phyloP scores from a whole-genome alignment of 2,888 invertebrate species.

The Cheilosia variabilis region DNA sequence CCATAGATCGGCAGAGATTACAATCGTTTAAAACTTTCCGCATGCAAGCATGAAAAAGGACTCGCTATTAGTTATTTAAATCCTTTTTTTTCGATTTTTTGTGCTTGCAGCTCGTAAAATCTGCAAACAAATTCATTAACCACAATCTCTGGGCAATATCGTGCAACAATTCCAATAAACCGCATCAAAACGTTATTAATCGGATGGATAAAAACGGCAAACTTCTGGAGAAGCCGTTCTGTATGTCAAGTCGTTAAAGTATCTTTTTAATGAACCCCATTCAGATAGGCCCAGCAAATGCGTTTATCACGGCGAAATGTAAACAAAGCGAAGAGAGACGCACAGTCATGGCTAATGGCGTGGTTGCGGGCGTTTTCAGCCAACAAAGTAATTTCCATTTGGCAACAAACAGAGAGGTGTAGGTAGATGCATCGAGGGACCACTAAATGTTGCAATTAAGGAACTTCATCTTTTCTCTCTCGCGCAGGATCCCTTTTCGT shows the following conservation, averaged over 20 bases:
- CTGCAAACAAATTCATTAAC: constrained; percentile 34
- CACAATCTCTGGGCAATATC: not conserved
- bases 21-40: constrained; percentile 29
- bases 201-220: constrained; percentile 25
- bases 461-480: constrained; percentile 3
- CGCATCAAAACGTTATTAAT: constrained; percentile 42
- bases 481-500: constrained; percentile 28
- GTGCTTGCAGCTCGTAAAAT: constrained; percentile 3
- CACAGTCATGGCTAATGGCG: not conserved
- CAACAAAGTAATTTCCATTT: constrained; percentile 30
- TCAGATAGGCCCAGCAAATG: constrained; percentile 52
- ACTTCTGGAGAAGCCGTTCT: constrained; percentile 54
- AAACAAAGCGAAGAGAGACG: constrained; percentile 46
- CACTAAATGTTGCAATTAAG: constrained; percentile 61
- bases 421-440: constrained; percentile 33
- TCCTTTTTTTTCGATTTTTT: not conserved
- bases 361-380: not conserved
- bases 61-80: constrained; percentile 7
- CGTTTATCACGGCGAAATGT: constrained; percentile 22
- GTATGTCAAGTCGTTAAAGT: constrained; percentile 60
- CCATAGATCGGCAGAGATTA: constrained; percentile 17
- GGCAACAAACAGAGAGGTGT: constrained; percentile 4
- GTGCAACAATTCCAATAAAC: constrained; percentile 25
- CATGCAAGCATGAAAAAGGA: not conserved
- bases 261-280: constrained; percentile 57